phyloP scores from a whole-genome alignment of 1,140 invertebrate species.

The Rhopalosiphum padi region DNA sequence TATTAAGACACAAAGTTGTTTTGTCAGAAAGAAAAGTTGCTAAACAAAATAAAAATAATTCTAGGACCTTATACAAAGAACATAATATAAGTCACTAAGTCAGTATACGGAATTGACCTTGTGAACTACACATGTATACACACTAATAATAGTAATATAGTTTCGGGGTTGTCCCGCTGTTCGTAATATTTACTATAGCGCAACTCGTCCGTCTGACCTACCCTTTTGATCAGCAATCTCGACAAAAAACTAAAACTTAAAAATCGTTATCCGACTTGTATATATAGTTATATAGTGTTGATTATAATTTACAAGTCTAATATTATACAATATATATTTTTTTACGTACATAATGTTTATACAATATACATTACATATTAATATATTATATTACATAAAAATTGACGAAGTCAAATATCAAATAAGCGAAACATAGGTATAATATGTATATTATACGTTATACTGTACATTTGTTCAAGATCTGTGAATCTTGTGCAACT shows the following conservation, averaged over 20 bases:
- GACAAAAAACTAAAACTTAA: constrained; percentile 3
- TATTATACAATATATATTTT: neutral
- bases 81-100: neutral
- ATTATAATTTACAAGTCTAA: neutral
- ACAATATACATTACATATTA: too few relatives aligned
- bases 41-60: neutral
- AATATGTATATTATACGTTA: too few relatives aligned
- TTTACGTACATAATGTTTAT: neutral
- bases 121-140: neutral
- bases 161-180: neutral
- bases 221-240: neutral
- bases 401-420: too few relatives aligned
- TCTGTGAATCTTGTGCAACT: too few relatives aligned
- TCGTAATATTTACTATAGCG: neutral
- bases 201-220: neutral
- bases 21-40: neutral
- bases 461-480: too few relatives aligned
- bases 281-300: neutral
- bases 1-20: neutral
- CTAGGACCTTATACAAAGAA: neutral
- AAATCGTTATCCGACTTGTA: neutral
- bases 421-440: too few relatives aligned
- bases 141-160: neutral
- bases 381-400: neutral
- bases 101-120: neutral